phyloP scores from a whole-genome alignment of 2,113 vertebrate genomes.

The Alaudala cheleensis region DNA sequence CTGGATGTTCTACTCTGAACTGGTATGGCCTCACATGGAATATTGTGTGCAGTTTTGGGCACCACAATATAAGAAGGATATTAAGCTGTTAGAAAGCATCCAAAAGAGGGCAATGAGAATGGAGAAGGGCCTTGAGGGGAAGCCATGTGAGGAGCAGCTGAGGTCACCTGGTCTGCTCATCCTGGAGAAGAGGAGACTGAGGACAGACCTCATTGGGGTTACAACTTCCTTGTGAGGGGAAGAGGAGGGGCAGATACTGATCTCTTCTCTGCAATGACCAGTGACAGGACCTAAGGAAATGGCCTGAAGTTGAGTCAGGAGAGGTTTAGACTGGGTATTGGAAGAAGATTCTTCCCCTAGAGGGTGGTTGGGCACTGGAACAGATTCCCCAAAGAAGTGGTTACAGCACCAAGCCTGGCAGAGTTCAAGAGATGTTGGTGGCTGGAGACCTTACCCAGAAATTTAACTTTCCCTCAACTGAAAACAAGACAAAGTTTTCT shows the following conservation, averaged over 20 bases:
- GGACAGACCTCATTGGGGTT: rapidly evolving
- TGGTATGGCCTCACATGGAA: neutral
- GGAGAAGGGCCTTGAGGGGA: neutral
- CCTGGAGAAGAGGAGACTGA: neutral
- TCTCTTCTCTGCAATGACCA: neutral
- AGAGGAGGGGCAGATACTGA: neutral
- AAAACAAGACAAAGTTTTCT: neutral
- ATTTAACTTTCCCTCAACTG: neutral
- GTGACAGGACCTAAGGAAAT: neutral
- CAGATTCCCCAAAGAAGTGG: neutral
- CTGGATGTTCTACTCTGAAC: neutral
- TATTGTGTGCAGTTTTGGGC: neutral
- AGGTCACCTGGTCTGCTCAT: neutral
- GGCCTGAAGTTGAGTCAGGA: neutral
- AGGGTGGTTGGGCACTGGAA: too few species aligned
- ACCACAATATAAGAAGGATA: neutral
- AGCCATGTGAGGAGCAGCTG: rapidly evolving
- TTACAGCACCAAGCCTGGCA: neutral
- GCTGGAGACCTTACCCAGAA: neutral
- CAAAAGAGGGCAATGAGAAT: neutral
- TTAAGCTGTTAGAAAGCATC: neutral
- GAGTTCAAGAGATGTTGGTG: neutral
- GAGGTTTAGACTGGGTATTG: neutral
- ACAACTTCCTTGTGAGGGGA: neutral
- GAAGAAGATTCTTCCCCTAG: neutral